These are phyloP conservation scores for Halcyon malimbica DNA, from an alignment of 2,113 vertebrate species.

Conservation along the genomic window DNA sequence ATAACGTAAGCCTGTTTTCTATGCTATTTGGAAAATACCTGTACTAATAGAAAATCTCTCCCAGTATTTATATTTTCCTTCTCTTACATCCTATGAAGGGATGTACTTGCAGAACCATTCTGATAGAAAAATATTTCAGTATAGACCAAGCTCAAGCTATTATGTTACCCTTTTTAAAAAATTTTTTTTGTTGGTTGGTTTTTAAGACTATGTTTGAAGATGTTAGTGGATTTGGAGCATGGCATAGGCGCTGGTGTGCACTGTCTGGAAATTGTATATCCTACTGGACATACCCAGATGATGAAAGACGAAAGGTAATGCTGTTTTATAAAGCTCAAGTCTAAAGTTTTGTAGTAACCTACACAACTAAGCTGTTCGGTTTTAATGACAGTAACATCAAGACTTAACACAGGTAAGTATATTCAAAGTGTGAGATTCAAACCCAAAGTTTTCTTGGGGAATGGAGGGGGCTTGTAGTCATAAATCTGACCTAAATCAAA, in stretches of 20 bases:
- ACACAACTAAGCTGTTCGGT: background rate
- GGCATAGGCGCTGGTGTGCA: conserved; percentile 96
- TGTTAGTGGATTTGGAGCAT: conserved; percentile 95
- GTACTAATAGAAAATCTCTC: background rate
- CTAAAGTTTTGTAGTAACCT: background rate
- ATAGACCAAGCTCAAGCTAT: background rate
- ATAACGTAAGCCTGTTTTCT: background rate
- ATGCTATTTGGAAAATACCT: background rate
- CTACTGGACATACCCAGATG: conserved; percentile 97
- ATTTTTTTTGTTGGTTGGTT: too few relatives aligned
- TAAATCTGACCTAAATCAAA: background rate
- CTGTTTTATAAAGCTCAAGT: background rate
- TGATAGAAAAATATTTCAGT: background rate
- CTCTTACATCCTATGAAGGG: background rate
- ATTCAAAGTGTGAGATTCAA: background rate
- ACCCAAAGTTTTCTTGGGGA: background rate
- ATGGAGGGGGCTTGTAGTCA: background rate
- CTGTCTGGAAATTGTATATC: conserved; percentile 93
- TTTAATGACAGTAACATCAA: background rate
- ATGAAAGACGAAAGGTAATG: conserved; percentile 92
- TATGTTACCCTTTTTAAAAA: conserved; percentile 15
- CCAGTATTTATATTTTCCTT: background rate
- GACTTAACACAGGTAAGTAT: background rate
- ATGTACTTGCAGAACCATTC: background rate
- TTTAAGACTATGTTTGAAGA: conserved; percentile 97